Conservation (phyloP, 1,140 invertebrate species). For the Musca domestica region DNA sequence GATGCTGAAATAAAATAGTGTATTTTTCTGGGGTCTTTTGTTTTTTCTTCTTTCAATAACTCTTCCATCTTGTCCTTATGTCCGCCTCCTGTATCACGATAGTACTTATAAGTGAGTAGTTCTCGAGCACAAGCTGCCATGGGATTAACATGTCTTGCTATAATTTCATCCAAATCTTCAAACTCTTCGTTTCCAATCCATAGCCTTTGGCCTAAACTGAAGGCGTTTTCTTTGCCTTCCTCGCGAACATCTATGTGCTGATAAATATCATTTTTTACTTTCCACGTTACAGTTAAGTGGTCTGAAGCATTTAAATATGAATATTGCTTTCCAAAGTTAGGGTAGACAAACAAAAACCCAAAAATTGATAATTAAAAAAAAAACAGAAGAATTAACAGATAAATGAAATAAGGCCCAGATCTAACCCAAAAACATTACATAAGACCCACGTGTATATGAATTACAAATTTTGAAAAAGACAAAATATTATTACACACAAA, state of each 20-base stretch:
- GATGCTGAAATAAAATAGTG: conserved; percentile 87
- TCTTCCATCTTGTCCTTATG: conserved; percentile 84
- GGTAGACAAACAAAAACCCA: no score
- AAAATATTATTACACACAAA: no score
- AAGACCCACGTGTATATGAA: no score
- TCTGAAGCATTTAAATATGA: no score
- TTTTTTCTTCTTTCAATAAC: conserved; percentile 80
- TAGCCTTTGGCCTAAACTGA: conserved; percentile 83
- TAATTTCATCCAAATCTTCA: conserved; percentile 99
- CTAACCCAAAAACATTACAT: no score
- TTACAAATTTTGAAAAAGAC: no score
- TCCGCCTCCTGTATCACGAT: conserved; percentile 69
- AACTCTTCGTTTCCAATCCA: conserved; percentile 89
- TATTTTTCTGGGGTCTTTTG: conserved; percentile 81
- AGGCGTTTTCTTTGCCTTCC: conserved; percentile 95
- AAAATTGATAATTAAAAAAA: no score
- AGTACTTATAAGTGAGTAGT: conserved; percentile 89
- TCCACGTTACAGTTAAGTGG: conserved; percentile 98
- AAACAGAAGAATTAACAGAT: no score
- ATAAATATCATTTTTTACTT: conserved; percentile 89
- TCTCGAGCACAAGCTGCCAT: conserved; percentile 93
- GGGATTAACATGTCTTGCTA: conserved; percentile 91
- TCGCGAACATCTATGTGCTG: conserved; percentile 96
- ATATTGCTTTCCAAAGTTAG: no score
- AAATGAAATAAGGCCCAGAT: no score